Evolutionary conservation across 2,888 invertebrate genomes (phyloP).

Genomic region (Atrina japonica): DNA sequence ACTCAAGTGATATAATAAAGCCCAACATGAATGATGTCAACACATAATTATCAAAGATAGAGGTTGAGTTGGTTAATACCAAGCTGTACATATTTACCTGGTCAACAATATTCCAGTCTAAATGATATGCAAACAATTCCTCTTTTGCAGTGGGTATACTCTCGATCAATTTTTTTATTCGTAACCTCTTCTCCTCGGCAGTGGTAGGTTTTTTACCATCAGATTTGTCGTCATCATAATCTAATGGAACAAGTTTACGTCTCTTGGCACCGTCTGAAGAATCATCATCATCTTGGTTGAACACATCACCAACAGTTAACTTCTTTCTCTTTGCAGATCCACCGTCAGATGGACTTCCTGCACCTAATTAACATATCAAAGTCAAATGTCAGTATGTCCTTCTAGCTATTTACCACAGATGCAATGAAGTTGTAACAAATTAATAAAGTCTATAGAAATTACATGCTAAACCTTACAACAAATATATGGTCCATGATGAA

Average conservation of each 20-base stretch:
- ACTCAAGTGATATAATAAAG: background rate
- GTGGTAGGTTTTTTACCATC: slow-evolving; percentile 72
- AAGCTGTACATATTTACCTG: too few species aligned
- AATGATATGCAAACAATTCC: slow-evolving; percentile 95
- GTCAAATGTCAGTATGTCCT: too few species aligned
- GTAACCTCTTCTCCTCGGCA: slow-evolving; percentile 95
- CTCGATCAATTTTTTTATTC: slow-evolving; percentile 98
- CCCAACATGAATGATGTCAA: background rate
- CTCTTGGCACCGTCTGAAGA: slow-evolving; percentile 83
- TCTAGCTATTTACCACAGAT: background rate
- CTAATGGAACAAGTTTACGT: slow-evolving; percentile 85
- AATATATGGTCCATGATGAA: background rate
- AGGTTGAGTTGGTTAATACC: too few species aligned
- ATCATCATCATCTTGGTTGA: slow-evolving; percentile 89
- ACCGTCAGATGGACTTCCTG: slow-evolving; percentile 52
- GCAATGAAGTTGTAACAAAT: background rate
- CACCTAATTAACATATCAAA: slow-evolving; percentile 7
- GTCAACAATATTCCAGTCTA: slow-evolving; percentile 94
- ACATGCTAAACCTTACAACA: background rate
- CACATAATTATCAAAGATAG: too few species aligned
- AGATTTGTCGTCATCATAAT: slow-evolving; percentile 70
- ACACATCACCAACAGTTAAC: slow-evolving; percentile 91
- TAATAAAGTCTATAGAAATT: background rate
- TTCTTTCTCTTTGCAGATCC: slow-evolving; percentile 84
- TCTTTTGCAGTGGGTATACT: slow-evolving; percentile 99